phyloP scores from a whole-genome alignment of 2,113 vertebrate species.

The Dipodomys spectabilis region DNA sequence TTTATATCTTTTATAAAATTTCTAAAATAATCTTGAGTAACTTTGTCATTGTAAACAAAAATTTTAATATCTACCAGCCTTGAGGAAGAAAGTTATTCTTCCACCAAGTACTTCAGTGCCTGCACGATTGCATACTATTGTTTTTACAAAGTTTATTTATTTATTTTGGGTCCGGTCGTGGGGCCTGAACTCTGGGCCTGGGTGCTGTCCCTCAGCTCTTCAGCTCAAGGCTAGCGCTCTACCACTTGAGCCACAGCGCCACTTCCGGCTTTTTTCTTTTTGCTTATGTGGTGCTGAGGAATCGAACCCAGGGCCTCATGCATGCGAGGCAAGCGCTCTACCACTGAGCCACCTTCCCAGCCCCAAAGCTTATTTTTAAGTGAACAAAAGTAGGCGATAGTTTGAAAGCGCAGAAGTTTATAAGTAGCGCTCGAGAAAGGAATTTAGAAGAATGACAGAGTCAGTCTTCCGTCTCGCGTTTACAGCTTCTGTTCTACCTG shows the following conservation, averaged over 20 bases:
- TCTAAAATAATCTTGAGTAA: background rate
- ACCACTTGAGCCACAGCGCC: too few species aligned
- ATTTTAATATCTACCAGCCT: background rate
- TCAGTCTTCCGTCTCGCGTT: conserved; percentile 49
- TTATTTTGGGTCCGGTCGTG: too few species aligned
- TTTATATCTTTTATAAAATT: background rate
- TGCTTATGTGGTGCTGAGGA: too few species aligned
- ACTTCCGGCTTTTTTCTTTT: too few species aligned
- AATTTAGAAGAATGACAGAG: background rate
- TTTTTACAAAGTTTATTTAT: background rate
- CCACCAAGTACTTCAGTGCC: background rate
- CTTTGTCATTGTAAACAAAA: background rate
- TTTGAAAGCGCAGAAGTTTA: conserved; percentile 39
- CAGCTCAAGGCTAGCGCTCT: too few species aligned
- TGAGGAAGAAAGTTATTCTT: background rate
- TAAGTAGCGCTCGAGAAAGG: background rate
- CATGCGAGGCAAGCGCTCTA: too few species aligned
- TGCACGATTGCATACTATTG: background rate
- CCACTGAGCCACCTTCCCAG: too few species aligned
- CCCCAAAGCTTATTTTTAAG: conserved; percentile 24
- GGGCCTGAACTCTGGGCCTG: too few species aligned
- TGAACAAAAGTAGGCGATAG: background rate
- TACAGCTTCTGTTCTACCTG: conserved; percentile 14
- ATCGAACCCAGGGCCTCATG: too few species aligned
- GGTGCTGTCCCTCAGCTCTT: too few species aligned